Conservation (phyloP, 2,888 invertebrate species). For the Aleiodes alternator region DNA sequence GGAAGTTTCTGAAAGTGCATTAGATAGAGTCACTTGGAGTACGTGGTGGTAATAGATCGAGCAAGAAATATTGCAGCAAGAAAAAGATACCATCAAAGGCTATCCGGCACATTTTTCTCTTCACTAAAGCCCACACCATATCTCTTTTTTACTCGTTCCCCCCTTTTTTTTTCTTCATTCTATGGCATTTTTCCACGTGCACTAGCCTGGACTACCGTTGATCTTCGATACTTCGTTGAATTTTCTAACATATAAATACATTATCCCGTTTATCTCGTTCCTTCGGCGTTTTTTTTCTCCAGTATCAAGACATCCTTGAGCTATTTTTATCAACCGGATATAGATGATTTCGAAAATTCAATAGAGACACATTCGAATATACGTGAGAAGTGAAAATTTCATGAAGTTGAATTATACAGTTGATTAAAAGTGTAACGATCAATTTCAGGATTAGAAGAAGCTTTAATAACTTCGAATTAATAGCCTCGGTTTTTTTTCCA, state of each 20-base stretch:
- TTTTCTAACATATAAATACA: constrained; percentile 18
- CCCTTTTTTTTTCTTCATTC: neutral
- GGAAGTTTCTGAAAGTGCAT: constrained; percentile 24
- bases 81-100: constrained; percentile 33
- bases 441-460: too few relatives aligned
- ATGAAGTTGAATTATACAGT: too few relatives aligned
- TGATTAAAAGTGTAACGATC: too few relatives aligned
- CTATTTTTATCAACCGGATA: neutral
- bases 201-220: constrained; percentile 13
- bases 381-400: neutral
- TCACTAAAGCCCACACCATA: constrained; percentile 22
- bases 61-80: constrained; percentile 30
- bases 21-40: neutral
- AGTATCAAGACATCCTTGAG: neutral
- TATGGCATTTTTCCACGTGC: neutral
- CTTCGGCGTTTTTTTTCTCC: neutral
- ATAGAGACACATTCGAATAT: neutral
- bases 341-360: neutral
- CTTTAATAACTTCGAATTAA: too few relatives aligned
- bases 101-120: constrained; percentile 21
- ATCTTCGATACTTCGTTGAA: constrained; percentile 36
- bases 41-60: constrained; percentile 21
- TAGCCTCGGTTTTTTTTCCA: too few relatives aligned
- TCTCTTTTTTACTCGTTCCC: constrained; percentile 7
- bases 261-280: constrained; percentile 27